These are phyloP conservation scores for Neogobius melanostomus DNA, from an alignment of 2,113 vertebrate species.

Conservation along the genomic window DNA sequence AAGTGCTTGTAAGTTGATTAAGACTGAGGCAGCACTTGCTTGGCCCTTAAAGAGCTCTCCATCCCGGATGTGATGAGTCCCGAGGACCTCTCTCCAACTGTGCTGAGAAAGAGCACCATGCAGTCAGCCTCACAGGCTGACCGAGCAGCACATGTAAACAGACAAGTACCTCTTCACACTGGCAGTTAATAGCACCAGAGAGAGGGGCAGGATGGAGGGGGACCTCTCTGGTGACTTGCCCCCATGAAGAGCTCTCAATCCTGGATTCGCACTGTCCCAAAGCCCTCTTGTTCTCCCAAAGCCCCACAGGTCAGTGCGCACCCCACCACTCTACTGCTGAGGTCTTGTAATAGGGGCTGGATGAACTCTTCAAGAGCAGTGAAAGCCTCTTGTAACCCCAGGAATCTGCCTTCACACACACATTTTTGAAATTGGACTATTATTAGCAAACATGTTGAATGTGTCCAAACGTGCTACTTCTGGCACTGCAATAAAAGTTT, in stretches of 20 bases:
- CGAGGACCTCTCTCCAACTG: constrained; percentile 43
- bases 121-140: not conserved
- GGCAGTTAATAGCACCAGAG: constrained; percentile 65
- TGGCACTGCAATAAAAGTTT: not conserved
- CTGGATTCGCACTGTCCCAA: constrained; percentile 49
- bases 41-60: constrained; percentile 57
- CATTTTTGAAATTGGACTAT: constrained; percentile 12
- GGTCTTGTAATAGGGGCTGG: constrained; percentile 69
- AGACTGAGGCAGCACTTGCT: constrained; percentile 51
- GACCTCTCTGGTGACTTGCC: constrained; percentile 55
- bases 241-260: constrained; percentile 65
- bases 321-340: constrained; percentile 60
- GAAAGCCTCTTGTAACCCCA: constrained; percentile 63
- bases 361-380: constrained; percentile 76
- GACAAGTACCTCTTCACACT: constrained; percentile 67
- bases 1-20: constrained; percentile 63
- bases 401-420: constrained; percentile 31
- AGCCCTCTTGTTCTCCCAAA: constrained; percentile 50
- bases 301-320: constrained; percentile 49
- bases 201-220: constrained; percentile 49
- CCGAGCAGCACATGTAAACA: constrained; percentile 55
- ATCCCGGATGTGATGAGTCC: constrained; percentile 49
- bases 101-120: constrained; percentile 27
- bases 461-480: not conserved
- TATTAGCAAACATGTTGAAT: constrained; percentile 16